Conservation (phyloP, 2,113 vertebrate species). For the Spea bombifrons region DNA sequence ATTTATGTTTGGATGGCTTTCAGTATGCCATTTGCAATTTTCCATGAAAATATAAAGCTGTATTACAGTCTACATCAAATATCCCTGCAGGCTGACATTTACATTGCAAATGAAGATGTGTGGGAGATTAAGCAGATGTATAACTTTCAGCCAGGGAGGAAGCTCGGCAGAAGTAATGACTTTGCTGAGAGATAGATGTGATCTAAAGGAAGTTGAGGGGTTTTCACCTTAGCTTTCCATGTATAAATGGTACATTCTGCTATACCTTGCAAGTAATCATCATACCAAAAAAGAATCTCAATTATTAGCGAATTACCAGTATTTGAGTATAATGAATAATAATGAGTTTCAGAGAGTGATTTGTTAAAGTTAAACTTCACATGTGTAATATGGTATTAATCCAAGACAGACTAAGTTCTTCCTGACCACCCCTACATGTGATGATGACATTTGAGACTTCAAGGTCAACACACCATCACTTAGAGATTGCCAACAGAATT, state of each 20-base stretch:
- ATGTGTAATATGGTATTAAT: neutral
- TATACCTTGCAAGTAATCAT: neutral
- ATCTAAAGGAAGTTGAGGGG: neutral
- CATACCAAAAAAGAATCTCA: neutral
- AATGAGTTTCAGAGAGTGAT: neutral
- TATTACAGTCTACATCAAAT: neutral
- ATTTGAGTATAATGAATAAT: neutral
- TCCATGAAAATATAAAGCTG: neutral
- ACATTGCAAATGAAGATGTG: neutral
- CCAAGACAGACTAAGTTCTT: neutral
- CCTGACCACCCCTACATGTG: neutral
- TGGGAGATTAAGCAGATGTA: slow-evolving; percentile 5
- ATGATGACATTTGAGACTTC: neutral
- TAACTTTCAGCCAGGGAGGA: neutral
- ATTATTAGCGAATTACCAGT: neutral
- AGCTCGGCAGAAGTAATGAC: neutral
- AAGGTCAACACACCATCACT: neutral
- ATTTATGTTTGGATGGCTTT: neutral
- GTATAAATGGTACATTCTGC: neutral
- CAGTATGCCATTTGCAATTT: neutral
- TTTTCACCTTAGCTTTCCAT: neutral
- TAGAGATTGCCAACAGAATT: no score
- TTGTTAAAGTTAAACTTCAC: neutral
- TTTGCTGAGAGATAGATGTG: neutral
- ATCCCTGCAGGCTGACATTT: neutral